Evolutionary conservation across 1,140 invertebrate species (phyloP), one percentile per base, ranked within the genome.

Genomic region (Anoplophora glabripennis): DNA sequence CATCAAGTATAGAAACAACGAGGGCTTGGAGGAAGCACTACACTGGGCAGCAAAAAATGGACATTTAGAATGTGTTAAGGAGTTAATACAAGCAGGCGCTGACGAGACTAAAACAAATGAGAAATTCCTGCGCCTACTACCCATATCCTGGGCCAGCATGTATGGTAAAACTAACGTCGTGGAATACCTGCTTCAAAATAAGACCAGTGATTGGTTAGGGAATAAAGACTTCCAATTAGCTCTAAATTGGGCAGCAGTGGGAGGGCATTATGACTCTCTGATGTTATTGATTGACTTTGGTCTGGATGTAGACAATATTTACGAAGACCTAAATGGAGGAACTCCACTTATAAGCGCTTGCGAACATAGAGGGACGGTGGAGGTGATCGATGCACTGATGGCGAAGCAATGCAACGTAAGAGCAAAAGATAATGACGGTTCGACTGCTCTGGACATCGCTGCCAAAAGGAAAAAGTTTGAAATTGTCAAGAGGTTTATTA

Each of bases 221-320:
- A 15, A 15, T 15, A 18, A 46, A 46, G 44, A 46, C 17, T n/a
- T 46, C 4, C 44, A 46, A 9, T 46, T 46, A 15, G 44, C 44
- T n/a, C 44, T 46, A 8, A 18, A 15, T 4, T 46, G 44, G 44
- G 44, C 44, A n/a, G 17, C 15, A 5, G 44, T 46, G 11, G 44
- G 44, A 5, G 44, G 44, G 1, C 12, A 46, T 21, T 15, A 46
- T 10, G 12, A 14, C 17, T 15, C 4, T 46, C 15, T 46, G 4
- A 18, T 11, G 17, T 11, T 46, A 11, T 15, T 46, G 17, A 15
- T 46, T 17, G 44, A 46, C 12, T 46, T 46, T 17, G 44, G 44
- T 46, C 10, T 46, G 5, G 17, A 46, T 18, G 44, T 46, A 1
- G 17, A 46, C 15, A 17, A n/a, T 15, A 46, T 17, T 21, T 15